Conservation (phyloP, 2,113 vertebrate genomes). For the Emydocephalus ijimae region DNA sequence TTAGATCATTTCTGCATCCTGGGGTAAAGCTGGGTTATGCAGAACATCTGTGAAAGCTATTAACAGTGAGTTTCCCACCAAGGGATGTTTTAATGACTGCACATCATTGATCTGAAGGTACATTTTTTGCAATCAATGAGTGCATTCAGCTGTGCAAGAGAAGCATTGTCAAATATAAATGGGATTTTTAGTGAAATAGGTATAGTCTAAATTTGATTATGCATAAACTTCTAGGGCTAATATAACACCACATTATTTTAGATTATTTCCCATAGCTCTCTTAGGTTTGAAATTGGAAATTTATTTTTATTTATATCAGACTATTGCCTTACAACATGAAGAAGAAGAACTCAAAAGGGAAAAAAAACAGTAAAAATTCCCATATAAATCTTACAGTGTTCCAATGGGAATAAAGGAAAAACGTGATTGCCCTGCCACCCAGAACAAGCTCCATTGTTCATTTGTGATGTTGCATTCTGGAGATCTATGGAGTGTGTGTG, state of each 20-base stretch:
- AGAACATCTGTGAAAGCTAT: constrained; percentile 43
- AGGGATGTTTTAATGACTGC: constrained; percentile 52
- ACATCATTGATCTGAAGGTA: constrained; percentile 59
- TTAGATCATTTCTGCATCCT: not conserved
- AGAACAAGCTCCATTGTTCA: not conserved
- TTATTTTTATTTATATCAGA: constrained; percentile 39
- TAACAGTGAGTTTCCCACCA: constrained; percentile 43
- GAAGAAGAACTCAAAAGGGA: constrained; percentile 8
- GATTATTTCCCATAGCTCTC: constrained; percentile 56
- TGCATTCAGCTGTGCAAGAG: constrained; percentile 64
- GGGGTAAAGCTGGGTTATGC: constrained; percentile 18
- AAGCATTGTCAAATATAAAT: constrained; percentile 53
- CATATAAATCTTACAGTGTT: not conserved
- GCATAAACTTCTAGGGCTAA: constrained; percentile 44
- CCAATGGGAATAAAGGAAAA: not conserved
- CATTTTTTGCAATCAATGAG: constrained; percentile 62
- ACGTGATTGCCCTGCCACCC: not conserved
- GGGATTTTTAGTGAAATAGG: constrained; percentile 65
- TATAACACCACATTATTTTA: constrained; percentile 58
- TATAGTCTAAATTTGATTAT: constrained; percentile 64
- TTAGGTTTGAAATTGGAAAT: constrained; percentile 49
- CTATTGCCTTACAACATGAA: constrained; percentile 15
- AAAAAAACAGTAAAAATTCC: not conserved
- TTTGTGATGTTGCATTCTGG: not conserved
- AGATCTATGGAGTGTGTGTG: not conserved